Percentiles rank a stretch among this genome's conserved stretches.
These are phyloP conservation scores for Ochropleura plecta DNA, from an alignment of 2,888 invertebrate species.

Conservation along the genomic window DNA sequence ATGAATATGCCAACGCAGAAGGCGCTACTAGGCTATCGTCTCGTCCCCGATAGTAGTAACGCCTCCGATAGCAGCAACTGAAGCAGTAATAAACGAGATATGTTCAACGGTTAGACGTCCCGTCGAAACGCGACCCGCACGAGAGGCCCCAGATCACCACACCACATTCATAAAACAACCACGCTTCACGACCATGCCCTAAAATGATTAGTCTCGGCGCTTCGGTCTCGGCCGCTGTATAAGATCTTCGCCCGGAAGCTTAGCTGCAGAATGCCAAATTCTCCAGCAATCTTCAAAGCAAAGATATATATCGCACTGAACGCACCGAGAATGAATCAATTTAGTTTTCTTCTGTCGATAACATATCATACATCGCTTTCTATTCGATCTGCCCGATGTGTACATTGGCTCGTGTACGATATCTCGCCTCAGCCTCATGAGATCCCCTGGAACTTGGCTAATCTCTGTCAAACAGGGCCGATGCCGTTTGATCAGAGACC, in stretches of 20 bases:
- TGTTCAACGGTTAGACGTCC: conserved; percentile 15
- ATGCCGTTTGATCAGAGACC: conserved; percentile 5
- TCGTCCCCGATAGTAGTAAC: conserved; percentile 16
- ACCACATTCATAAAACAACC: background rate
- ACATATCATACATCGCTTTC: conserved; percentile 36
- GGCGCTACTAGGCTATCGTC: conserved; percentile 13
- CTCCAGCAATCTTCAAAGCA: conserved; percentile 7
- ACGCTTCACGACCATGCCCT: too few relatives aligned
- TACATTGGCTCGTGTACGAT: conserved; percentile 31
- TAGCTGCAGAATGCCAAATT: conserved; percentile 4
- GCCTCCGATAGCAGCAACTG: conserved; percentile 13
- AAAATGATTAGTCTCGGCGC: background rate
- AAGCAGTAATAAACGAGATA: conserved; percentile 17
- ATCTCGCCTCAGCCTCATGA: conserved; percentile 43
- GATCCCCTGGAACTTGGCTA: conserved; percentile 31
- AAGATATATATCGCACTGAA: conserved; percentile 1
- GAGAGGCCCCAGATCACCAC: background rate
- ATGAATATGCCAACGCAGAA: background rate
- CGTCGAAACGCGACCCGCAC: conserved; percentile 30
- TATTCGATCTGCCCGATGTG: background rate
- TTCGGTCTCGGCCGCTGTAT: background rate
- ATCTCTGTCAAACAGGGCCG: conserved; percentile 9
- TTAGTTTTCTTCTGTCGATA: conserved; percentile 9
- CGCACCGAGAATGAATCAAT: conserved; percentile 17
- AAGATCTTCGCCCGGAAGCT: background rate